Conservation (phyloP, 1,140 invertebrate genomes). For the Panulirus ornatus region DNA sequence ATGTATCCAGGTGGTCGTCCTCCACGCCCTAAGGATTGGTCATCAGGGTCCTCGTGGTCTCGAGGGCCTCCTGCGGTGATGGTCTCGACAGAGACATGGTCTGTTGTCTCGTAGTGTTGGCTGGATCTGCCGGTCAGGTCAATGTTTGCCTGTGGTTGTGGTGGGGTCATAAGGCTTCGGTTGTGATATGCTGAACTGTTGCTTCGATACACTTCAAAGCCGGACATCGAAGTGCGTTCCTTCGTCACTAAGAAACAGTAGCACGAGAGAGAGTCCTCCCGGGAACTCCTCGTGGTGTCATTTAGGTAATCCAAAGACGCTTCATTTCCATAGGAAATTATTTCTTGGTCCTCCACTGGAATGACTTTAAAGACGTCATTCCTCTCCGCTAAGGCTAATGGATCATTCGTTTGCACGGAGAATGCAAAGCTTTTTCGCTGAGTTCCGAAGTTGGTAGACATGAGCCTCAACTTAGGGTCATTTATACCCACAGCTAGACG, state of each 20-base stretch:
- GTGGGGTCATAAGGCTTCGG: no score
- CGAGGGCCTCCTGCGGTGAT: neutral
- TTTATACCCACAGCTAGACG: slow-evolving; percentile 8
- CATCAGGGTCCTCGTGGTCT: neutral
- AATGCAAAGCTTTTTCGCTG: neutral
- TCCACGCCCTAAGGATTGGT: no score
- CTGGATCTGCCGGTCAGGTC: no score
- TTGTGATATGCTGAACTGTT: neutral
- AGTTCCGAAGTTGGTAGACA: neutral
- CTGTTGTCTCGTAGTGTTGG: no score
- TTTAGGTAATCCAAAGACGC: neutral
- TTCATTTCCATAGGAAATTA: neutral
- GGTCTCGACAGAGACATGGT: no score
- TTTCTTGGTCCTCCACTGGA: neutral
- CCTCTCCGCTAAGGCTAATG: neutral
- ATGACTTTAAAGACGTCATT: slow-evolving; percentile 4
- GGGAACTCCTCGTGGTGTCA: neutral
- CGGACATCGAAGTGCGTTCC: neutral
- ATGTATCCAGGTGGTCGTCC: no score
- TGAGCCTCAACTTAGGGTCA: slow-evolving; percentile 3
- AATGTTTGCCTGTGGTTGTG: no score
- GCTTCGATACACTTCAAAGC: neutral
- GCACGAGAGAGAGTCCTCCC: neutral
- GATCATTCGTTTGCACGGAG: neutral
- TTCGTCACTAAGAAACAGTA: neutral